Percentiles rank a stretch among this genome's conserved stretches.
phyloP scores from a whole-genome alignment of 2,113 vertebrate genomes.

The Delphinapterus leucas region DNA sequence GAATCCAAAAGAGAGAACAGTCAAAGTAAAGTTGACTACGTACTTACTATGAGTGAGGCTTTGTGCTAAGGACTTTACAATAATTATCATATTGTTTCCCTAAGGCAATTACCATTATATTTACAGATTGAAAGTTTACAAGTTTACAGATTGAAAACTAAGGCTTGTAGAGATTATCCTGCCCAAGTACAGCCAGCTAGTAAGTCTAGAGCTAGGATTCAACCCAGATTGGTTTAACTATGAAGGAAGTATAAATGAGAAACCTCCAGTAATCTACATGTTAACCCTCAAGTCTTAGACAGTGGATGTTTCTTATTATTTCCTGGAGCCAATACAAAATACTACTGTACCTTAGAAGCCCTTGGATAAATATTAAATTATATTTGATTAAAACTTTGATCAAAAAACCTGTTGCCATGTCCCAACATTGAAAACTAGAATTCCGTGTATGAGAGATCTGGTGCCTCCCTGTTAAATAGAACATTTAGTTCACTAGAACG shows the following conservation, averaged over 20 bases:
- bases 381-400: constrained; percentile 40
- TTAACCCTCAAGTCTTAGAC: constrained; percentile 28
- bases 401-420: neutral
- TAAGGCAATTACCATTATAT: neutral
- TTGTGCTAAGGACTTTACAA: neutral
- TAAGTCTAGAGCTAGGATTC: neutral
- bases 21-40: neutral
- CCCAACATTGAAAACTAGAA: neutral
- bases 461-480: neutral
- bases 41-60: neutral
- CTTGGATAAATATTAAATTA: constrained; percentile 56
- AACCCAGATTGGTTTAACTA: neutral
- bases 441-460: neutral
- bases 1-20: neutral
- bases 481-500: neutral
- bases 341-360: neutral
- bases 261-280: neutral
- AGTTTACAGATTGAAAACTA: constrained; percentile 3
- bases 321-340: constrained; percentile 7
- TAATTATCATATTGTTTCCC: constrained; percentile 8
- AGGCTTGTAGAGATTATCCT: neutral
- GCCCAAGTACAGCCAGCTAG: neutral
- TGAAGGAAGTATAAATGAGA: constrained; percentile 8
- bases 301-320: constrained; percentile 16
- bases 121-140: constrained; percentile 5